Evolutionary conservation across 2,113 vertebrate species (phyloP), one percentile per base, ranked within the genome.

Genomic region (Spea bombifrons): DNA sequence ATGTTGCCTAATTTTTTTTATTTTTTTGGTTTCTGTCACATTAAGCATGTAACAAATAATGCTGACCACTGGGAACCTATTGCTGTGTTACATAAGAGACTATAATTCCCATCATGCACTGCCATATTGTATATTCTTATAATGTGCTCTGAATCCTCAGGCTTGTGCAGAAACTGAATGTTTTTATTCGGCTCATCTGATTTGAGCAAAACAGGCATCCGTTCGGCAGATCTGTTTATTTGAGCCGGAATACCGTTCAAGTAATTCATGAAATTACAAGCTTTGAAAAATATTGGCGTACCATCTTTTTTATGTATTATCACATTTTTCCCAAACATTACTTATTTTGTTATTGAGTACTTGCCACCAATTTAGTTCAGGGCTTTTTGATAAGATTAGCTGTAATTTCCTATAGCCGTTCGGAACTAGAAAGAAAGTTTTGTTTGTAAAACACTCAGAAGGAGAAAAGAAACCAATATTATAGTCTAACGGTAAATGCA

Each of bases 301-400:
- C 50, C 7, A 3, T 43, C 17, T 30, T 43, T 43, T 73, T 16
- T 73, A 61, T 61, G 55, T 8, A 73, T 73, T 73, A 61, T 73
- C 71, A 61, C 71, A 61, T 46, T 73, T 73, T 61, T 45, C 50
- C 50, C 71, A 72, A 72, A 72, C 52, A 57, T 72, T 45, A 72
- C 71, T 73, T 61, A 59, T 61, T 73, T 73, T n/a, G 55, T 47
- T 12, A 73, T 16, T 47, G 71, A 73, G 55, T 10, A 55, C 55
- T 59, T 46, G 45, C 13, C 30, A 47, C 53, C 12, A 8, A 73
- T 61, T 45, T 61, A 47, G 5, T 48, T 16, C 4, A 8, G 45
- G 9, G 5, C 44, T 47, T 61, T 73, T 61, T 73, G 15, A 73
- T 73, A 44, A 61, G 55, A 61, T 73, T 73, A 43, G 15, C 45